Conservation (phyloP, 2,797 vertebrate genomes). For the Masticophis lateralis region DNA sequence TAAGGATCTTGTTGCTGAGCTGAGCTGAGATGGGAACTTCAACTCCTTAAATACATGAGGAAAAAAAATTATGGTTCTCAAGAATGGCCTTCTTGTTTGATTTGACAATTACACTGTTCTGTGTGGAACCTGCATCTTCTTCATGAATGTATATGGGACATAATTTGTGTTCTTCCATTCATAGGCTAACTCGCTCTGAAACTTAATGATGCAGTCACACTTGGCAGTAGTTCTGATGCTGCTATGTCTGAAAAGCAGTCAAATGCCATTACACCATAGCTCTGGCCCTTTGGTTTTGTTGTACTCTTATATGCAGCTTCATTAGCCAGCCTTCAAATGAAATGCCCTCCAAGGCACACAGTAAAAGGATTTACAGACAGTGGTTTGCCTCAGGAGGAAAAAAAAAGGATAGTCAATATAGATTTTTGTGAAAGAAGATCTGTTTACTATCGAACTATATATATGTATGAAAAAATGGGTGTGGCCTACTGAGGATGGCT, state of each 20-base stretch:
- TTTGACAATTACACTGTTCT: constrained; percentile 46
- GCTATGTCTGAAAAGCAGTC: constrained; percentile 62
- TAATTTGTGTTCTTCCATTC: constrained; percentile 61
- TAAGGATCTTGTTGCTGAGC: constrained; percentile 31
- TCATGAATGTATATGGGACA: constrained; percentile 50
- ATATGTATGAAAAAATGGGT: no score
- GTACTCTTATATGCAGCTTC: constrained; percentile 60
- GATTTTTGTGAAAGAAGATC: constrained; percentile 5
- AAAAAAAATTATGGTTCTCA: constrained; percentile 37
- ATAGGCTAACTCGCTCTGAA: constrained; percentile 61
- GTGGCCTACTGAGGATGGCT: no score
- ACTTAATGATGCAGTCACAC: constrained; percentile 69
- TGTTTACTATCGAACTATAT: constrained; percentile 30
- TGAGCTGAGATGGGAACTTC: constrained; percentile 25
- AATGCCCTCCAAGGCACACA: constrained; percentile 38
- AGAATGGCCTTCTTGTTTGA: not conserved
- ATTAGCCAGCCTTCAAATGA: constrained; percentile 49
- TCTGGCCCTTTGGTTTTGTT: constrained; percentile 55
- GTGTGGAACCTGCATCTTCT: constrained; percentile 44
- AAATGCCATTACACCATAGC: constrained; percentile 59
- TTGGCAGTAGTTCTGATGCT: constrained; percentile 65
- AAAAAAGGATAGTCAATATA: not conserved
- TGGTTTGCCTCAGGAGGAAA: constrained; percentile 12
- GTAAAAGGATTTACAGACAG: constrained; percentile 9
- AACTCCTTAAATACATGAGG: constrained; percentile 28